Evolutionary conservation across 2,797 vertebrate species (phyloP).

Genomic region (Protosalanx chinensis): DNA sequence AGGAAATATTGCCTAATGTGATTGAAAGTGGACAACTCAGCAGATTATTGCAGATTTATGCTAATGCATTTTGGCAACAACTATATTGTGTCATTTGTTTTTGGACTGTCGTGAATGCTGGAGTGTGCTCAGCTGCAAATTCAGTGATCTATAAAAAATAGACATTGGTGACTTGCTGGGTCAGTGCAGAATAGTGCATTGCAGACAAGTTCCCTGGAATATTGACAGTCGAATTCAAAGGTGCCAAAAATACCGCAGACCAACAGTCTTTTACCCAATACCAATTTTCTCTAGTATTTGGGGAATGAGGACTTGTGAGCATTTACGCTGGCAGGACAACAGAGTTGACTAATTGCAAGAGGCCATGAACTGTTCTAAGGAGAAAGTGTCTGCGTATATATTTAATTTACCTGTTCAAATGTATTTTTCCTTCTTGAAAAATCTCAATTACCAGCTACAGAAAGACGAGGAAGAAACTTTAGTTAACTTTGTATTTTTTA

Average conservation of each 20-base stretch:
- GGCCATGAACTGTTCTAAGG: constrained; percentile 2
- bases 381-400: background rate
- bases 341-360: constrained; percentile 12
- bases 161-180: constrained; percentile 41
- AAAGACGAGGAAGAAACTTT: no score
- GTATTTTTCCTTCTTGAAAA: background rate
- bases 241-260: constrained; percentile 20
- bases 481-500: no score
- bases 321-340: constrained; percentile 11
- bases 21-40: no score
- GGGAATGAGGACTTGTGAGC: constrained; percentile 10
- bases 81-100: constrained; percentile 10
- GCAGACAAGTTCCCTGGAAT: constrained; percentile 34
- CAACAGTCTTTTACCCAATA: constrained; percentile 17
- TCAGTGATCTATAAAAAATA: constrained; percentile 39
- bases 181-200: constrained; percentile 34
- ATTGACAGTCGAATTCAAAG: constrained; percentile 29
- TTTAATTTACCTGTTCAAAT: constrained; percentile 7
- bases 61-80: background rate
- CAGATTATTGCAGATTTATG: background rate
- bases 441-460: no score
- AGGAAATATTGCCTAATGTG: no score
- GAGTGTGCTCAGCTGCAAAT: constrained; percentile 35
- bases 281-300: constrained; percentile 12
- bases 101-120: constrained; percentile 23